Percentiles rank a stretch among this genome's conserved stretches.
phyloP scores from a whole-genome alignment of 1,140 invertebrate genomes.

The Diabrotica undecimpunctata region DNA sequence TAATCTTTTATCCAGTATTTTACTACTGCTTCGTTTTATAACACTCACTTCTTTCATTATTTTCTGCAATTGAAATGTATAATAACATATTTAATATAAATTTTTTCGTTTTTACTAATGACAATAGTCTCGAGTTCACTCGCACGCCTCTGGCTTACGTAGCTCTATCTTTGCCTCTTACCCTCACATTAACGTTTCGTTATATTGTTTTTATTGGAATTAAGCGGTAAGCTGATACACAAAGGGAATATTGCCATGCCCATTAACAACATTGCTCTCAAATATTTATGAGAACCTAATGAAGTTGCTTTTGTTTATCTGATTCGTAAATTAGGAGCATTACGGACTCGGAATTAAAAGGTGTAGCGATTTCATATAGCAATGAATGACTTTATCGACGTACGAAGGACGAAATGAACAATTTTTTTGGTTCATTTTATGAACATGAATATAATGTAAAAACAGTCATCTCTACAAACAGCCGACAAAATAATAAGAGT shows the following conservation, averaged over 20 bases:
- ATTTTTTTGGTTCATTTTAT: too few relatives aligned
- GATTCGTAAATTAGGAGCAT: conserved; percentile 18
- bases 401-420: too few relatives aligned
- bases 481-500: too few relatives aligned
- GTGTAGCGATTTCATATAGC: conserved; percentile 10
- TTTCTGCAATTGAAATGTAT: too few relatives aligned
- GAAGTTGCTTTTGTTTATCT: conserved; percentile 31
- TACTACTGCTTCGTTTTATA: too few relatives aligned
- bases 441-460: too few relatives aligned
- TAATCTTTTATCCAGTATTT: too few relatives aligned
- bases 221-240: conserved; percentile 39
- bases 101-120: not conserved
- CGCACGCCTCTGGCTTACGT: conserved; percentile 12
- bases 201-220: conserved; percentile 38
- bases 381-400: too few relatives aligned
- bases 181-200: conserved; percentile 29
- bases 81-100: too few relatives aligned
- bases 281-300: conserved; percentile 34
- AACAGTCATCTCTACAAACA: too few relatives aligned
- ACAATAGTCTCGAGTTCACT: not conserved
- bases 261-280: conserved; percentile 35
- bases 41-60: too few relatives aligned
- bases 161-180: conserved; percentile 11
- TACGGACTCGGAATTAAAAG: conserved; percentile 13
- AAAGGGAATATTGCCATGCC: conserved; percentile 32